Percentiles rank a stretch among this genome's conserved stretches.
Conservation (phyloP, 1,140 invertebrate species). For the Prorops nasuta region DNA sequence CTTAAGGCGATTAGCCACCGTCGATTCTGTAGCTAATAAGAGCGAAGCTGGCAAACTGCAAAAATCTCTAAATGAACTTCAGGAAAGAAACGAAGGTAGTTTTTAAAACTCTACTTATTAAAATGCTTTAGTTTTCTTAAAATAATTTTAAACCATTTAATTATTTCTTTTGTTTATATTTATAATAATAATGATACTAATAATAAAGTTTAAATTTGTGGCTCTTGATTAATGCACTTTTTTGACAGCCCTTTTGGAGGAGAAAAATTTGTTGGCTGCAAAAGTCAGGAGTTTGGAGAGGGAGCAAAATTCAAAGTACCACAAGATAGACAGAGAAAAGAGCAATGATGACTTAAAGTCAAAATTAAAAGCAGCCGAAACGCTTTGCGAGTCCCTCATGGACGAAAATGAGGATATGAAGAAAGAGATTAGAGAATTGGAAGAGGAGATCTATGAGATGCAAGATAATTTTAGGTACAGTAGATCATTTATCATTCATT, state of each 20-base stretch:
- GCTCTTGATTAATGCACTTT: too few relatives aligned
- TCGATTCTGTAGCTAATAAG: constrained; percentile 73
- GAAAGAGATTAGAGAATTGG: constrained; percentile 87
- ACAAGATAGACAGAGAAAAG: constrained; percentile 59
- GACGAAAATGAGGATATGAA: constrained; percentile 96
- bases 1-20: constrained; percentile 69
- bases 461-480: constrained; percentile 87
- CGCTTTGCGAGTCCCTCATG: constrained; percentile 87
- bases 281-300: constrained; percentile 56
- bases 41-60: constrained; percentile 78
- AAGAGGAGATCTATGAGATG: constrained; percentile 97
- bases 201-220: too few relatives aligned
- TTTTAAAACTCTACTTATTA: background rate
- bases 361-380: constrained; percentile 82
- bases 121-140: background rate
- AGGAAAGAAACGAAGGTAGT: constrained; percentile 76
- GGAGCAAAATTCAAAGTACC: constrained; percentile 50
- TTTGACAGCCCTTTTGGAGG: constrained; percentile 48
- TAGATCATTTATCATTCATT: constrained; percentile 8
- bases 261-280: constrained; percentile 50
- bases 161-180: too few relatives aligned
- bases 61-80: constrained; percentile 73
- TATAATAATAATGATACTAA: too few relatives aligned
- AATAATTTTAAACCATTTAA: too few relatives aligned
- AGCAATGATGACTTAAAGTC: constrained; percentile 69